Percentiles rank a stretch among this genome's conserved stretches.
Conservation (phyloP, 2,113 vertebrate genomes). For the Corythornis vintsioides region DNA sequence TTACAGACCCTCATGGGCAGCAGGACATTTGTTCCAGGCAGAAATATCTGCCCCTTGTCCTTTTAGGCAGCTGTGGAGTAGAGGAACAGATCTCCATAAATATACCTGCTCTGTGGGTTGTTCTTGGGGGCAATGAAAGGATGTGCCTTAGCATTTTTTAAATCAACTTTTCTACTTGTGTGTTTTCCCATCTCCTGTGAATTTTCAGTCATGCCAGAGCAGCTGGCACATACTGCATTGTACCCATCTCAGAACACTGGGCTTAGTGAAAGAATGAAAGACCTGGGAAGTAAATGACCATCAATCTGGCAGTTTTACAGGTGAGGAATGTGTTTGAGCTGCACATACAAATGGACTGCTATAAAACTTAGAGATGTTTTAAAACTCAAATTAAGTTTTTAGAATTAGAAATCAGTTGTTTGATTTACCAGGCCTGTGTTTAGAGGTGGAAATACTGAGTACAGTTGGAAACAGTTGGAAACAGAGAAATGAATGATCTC, state of each 20-base stretch:
- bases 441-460: background rate
- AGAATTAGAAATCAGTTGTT: background rate
- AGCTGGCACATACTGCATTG: background rate
- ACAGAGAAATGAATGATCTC: background rate
- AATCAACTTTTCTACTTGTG: background rate
- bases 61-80: background rate
- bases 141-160: background rate
- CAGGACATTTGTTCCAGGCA: background rate
- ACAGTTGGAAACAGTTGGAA: background rate
- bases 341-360: background rate
- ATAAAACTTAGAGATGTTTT: background rate
- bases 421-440: background rate
- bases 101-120: background rate
- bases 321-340: background rate
- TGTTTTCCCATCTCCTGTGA: background rate
- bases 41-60: background rate
- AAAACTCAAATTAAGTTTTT: background rate
- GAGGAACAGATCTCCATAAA: background rate
- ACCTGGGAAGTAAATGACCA: background rate
- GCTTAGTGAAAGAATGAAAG: background rate
- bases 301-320: background rate
- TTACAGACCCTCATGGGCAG: background rate
- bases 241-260: background rate
- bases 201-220: background rate
- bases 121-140: background rate